Base-by-base conservation (phyloP, 2,113 vertebrate species). In the Tinamus guttatus region DNA sequence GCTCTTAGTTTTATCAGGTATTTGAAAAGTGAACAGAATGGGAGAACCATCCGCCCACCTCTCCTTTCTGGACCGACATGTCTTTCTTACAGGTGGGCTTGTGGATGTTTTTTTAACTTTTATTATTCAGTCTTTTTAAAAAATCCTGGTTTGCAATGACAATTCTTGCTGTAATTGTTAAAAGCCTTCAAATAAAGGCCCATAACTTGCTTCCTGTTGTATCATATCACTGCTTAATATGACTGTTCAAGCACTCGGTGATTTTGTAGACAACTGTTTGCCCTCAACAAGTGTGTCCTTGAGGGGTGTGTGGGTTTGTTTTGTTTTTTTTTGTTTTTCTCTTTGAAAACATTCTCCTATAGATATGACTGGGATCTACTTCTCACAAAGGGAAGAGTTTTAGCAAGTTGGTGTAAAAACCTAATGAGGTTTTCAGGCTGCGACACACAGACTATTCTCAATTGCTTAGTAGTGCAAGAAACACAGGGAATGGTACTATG, bases 101-200 rank as follows among this genome's bases (percentile, higher is more conserved):
- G 85, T 93, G 83, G 84, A 71, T 95, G 82, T 89, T 95, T 91
- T 73, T 81, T 93, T 63, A 95, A 89, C 94, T 96, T 91, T 88
- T 92, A 64, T 93, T 92, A 92, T 96, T 91, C 62, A 4, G 75
- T 96, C 95, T 95, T 96, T 93, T 19, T 0, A 87, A 27, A 27
- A 62, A 71, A 28, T 81, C 89, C 93, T 94, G 89, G 92, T 96
- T 96, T 96, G 94, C 95, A 96, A 87, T 95, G 94, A 96, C 96
- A 95, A 96, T 97, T 97, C 92, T 95, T 96, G 96, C 90, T 97
- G 97, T 97, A 96, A 94, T 90, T 96, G 92, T 88, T 90, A 36
- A 91, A 95, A 95, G 91, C 85, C 94, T 96, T 90, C 89, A 92
- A 95, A 97, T 97, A 97, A 97, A 97, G 92, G 93, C 80, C 90